Percentiles rank a stretch among this genome's conserved stretches.
phyloP scores from a whole-genome alignment of 2,797 vertebrate species.

The Myoxocephalus aenaeus region DNA sequence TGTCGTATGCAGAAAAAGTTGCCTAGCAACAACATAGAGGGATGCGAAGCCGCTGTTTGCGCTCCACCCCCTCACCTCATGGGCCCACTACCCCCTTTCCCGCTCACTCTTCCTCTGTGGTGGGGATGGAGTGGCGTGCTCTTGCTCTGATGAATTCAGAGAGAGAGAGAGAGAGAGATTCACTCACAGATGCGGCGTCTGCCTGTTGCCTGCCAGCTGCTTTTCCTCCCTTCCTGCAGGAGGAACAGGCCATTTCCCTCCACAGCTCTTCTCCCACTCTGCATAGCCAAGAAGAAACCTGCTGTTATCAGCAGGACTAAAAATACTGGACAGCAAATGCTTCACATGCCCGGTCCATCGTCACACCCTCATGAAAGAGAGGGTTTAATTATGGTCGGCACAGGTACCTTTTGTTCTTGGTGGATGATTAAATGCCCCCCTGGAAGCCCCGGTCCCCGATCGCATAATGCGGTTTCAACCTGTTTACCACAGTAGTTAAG shows the following conservation, averaged over 20 bases:
- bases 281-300: slow-evolving; percentile 68
- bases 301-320: slow-evolving; percentile 71
- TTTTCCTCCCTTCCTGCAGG: slow-evolving; percentile 56
- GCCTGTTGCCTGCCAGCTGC: slow-evolving; percentile 73
- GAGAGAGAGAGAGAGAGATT: slow-evolving; percentile 35
- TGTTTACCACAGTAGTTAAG: slow-evolving; percentile 55
- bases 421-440: slow-evolving; percentile 65
- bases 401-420: slow-evolving; percentile 57
- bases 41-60: slow-evolving; percentile 72
- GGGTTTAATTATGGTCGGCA: slow-evolving; percentile 41
- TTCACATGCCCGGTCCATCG: slow-evolving; percentile 54
- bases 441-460: slow-evolving; percentile 58
- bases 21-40: slow-evolving; percentile 79
- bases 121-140: slow-evolving; percentile 56
- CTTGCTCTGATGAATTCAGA: slow-evolving; percentile 57
- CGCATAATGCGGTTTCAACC: slow-evolving; percentile 36
- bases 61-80: slow-evolving; percentile 68
- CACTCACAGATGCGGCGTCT: slow-evolving; percentile 64
- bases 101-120: slow-evolving; percentile 26
- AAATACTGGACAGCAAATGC: slow-evolving; percentile 68
- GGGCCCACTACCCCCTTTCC: slow-evolving; percentile 51
- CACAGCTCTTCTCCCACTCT: slow-evolving; percentile 49
- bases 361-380: slow-evolving; percentile 36
- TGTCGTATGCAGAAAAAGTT: slow-evolving; percentile 75
- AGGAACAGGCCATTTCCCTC: slow-evolving; percentile 63